phyloP scores from a whole-genome alignment of 2,113 vertebrate genomes.

The Cavia porcellus region DNA sequence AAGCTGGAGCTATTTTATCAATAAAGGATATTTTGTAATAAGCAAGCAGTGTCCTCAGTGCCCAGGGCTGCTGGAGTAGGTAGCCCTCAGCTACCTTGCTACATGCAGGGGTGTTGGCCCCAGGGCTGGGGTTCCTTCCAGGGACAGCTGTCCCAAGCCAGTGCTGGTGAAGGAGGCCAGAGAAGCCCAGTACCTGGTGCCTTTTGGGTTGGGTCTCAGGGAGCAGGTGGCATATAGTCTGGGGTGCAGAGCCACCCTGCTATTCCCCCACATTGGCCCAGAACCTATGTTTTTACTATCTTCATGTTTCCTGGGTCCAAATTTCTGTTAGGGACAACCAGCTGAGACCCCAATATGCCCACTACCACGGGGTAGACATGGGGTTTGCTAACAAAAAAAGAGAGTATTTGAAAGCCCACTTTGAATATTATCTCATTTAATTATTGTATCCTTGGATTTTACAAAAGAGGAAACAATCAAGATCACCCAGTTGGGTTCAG shows the following conservation, averaged over 20 bases:
- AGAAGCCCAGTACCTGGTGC: background rate
- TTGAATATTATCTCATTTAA: background rate
- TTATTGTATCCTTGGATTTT: background rate
- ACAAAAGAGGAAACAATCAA: constrained; percentile 1
- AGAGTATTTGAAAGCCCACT: background rate
- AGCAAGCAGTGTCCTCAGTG: constrained; percentile 46
- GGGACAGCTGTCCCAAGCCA: background rate
- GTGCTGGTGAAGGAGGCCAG: background rate
- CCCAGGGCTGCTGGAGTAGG: background rate
- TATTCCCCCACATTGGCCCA: background rate
- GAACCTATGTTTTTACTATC: background rate
- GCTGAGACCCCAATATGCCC: background rate
- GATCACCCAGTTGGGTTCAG: background rate
- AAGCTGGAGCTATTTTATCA: constrained; percentile 82
- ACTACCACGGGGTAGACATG: background rate
- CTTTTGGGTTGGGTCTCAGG: background rate
- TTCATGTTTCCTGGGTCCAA: background rate
- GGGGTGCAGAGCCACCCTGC: background rate
- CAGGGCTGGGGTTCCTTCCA: background rate
- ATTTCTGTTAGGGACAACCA: background rate
- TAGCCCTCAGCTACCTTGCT: background rate
- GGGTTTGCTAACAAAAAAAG: background rate
- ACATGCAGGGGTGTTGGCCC: background rate
- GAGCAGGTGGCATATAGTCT: background rate
- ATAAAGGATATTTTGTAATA: constrained; percentile 85